Base-by-base conservation (phyloP, 2,113 vertebrate genomes). In the Terrapene triunguis region DNA sequence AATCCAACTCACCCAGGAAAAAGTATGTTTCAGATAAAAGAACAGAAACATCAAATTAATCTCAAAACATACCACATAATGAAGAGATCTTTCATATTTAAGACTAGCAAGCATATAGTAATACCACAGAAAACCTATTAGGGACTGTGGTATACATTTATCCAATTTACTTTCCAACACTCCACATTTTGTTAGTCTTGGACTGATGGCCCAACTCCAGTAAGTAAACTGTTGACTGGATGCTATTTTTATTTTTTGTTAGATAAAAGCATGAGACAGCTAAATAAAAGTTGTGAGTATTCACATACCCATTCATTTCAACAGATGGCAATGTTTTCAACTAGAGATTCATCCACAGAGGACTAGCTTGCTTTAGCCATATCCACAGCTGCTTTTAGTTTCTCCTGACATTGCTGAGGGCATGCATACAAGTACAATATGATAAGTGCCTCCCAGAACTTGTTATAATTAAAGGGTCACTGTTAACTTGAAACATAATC, bases 1-100 rank as follows among this genome's bases (percentile, higher is more conserved):
- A 85, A 54, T 83, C 92, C 89, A 65, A 65, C 38, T 94, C 86
- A 85, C 50, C 17, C 79, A 88, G 89, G 14, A 89, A 59, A 83
- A 96, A 69, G 8, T 48, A 76, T 51, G 76, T 87, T 93, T 87
- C 80, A 95, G 88, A 85, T 74, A 89, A 89, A 92, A 95, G 82
- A 78, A 69, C 65, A 72, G 35, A 38, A 72, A 38, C n/a, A 38
- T 72, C 80, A 72, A 91, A 92, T 93, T 62, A 84, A 92, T 4
- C 88, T 48, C 10, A 83, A 92, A 93, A 78, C 16, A 84, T 42
- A 12, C 32, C 79, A 79, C 16, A 21, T 74, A 27, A 93, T 51
- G 6, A 50, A 95, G 91, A 94, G 86, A 93, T 6, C 69, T 93
- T 87, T 94, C 82, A n/a, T 91, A 85, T 65, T 65, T 83, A 90